phyloP scores from a whole-genome alignment of 1,140 invertebrate genomes.

The Euura lappo region DNA sequence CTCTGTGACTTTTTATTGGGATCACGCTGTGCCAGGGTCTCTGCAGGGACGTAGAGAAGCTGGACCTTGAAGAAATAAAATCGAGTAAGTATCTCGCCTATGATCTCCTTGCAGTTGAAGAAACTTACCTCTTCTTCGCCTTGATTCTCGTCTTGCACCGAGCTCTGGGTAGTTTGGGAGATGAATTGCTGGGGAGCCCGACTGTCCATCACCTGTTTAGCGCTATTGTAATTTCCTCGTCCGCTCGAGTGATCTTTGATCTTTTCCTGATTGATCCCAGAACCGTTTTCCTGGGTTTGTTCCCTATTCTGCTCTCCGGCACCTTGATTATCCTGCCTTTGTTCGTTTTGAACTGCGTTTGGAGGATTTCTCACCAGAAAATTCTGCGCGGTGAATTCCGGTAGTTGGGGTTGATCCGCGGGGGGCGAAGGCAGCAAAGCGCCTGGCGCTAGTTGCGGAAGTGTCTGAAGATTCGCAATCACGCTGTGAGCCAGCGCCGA shows the following conservation, averaged over 20 bases:
- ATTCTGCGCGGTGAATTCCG: constrained; percentile 46
- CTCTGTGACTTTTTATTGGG: constrained; percentile 42
- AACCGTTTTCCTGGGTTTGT: neutral
- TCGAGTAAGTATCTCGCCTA: too few species aligned
- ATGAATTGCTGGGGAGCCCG: constrained; percentile 14
- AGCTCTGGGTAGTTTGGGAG: constrained; percentile 11
- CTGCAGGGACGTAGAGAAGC: constrained; percentile 79
- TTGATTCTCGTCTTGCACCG: constrained; percentile 12
- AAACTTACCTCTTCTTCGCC: constrained; percentile 26
- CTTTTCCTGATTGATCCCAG: neutral
- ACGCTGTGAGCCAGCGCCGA: constrained; percentile 35
- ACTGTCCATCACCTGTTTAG: neutral
- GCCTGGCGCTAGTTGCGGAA: constrained; percentile 37
- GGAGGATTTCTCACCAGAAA: constrained; percentile 28
- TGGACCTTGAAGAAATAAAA: constrained; percentile 64
- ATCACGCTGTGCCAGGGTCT: constrained; percentile 71
- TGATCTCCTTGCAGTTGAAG: neutral
- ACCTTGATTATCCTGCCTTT: constrained; percentile 2
- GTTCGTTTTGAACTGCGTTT: constrained; percentile 38
- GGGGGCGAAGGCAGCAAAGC: constrained; percentile 43
- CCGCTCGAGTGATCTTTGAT: neutral
- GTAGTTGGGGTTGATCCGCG: constrained; percentile 44
- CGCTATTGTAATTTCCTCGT: neutral
- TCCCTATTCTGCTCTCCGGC: neutral
- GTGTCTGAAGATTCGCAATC: constrained; percentile 34